phyloP scores from a whole-genome alignment of 2,113 vertebrate species.

The Phycodurus eques region DNA sequence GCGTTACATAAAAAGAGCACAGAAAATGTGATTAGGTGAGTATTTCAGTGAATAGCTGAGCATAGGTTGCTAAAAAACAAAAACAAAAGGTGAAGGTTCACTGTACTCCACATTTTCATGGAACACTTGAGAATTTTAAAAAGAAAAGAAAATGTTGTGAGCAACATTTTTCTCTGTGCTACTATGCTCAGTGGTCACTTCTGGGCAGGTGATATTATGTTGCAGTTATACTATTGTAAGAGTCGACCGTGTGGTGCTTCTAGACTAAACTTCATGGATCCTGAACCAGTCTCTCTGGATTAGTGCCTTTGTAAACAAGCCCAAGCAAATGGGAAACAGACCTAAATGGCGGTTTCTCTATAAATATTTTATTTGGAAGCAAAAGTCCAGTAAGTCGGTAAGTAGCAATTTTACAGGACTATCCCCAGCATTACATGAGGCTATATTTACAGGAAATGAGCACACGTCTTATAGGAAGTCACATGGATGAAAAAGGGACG shows the following conservation, averaged over 20 bases:
- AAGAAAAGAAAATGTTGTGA: too few species aligned
- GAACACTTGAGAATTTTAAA: too few species aligned
- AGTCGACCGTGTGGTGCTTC: not conserved
- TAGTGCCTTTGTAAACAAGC: slow-evolving; percentile 20
- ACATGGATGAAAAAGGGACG: not conserved
- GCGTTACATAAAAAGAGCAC: too few species aligned
- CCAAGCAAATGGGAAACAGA: slow-evolving; percentile 8
- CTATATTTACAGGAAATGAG: slow-evolving; percentile 14
- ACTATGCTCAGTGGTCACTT: too few species aligned
- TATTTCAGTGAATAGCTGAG: too few species aligned
- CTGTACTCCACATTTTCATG: too few species aligned
- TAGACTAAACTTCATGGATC: not conserved
- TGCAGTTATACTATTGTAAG: too few species aligned
- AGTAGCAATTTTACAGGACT: slow-evolving; percentile 43
- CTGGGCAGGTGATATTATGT: too few species aligned
- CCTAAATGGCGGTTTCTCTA: slow-evolving; percentile 37
- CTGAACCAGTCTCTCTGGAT: slow-evolving; percentile 4
- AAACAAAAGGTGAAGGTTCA: too few species aligned
- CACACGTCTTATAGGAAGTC: not conserved
- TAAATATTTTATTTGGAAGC: slow-evolving; percentile 45
- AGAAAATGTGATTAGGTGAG: too few species aligned
- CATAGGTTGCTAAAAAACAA: too few species aligned
- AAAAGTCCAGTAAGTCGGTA: slow-evolving; percentile 21
- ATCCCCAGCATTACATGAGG: slow-evolving; percentile 15
- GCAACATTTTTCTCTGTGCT: too few species aligned